Evolutionary conservation across 2,888 invertebrate genomes (phyloP).

Genomic region (Sphinx pinastri): DNA sequence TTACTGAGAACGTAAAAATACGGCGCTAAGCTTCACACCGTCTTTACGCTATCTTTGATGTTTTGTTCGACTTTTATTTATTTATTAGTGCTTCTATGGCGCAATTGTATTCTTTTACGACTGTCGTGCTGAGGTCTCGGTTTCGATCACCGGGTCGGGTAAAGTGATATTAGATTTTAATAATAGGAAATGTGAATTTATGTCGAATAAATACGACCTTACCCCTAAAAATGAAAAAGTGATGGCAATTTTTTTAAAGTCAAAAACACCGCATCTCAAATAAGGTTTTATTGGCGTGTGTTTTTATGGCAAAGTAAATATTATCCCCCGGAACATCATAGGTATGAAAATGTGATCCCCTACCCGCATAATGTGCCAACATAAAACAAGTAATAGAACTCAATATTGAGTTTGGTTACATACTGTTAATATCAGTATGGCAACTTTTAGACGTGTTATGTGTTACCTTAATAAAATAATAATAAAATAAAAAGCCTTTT

Average conservation of each 20-base stretch:
- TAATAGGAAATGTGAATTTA: too few relatives aligned
- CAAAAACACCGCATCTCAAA: constrained; percentile 3
- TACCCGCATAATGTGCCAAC: constrained; percentile 34
- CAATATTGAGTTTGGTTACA: constrained; percentile 29
- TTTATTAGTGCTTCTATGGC: too few relatives aligned
- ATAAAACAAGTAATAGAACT: constrained; percentile 37
- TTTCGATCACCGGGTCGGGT: too few relatives aligned
- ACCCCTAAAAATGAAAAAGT: too few relatives aligned
- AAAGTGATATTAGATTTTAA: too few relatives aligned
- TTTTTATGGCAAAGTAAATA: constrained; percentile 28
- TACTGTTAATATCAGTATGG: constrained; percentile 14
- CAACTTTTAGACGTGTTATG: not conserved
- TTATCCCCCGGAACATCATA: constrained; percentile 27
- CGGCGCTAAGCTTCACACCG: constrained; percentile 2
- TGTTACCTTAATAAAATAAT: too few relatives aligned
- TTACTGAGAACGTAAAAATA: constrained; percentile 55
- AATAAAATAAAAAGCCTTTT: too few relatives aligned
- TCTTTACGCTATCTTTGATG: not conserved
- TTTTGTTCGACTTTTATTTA: not conserved
- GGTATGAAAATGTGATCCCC: constrained; percentile 32
- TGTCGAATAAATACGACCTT: too few relatives aligned
- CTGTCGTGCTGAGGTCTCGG: too few relatives aligned
- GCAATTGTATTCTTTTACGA: too few relatives aligned
- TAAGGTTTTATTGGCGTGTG: constrained; percentile 18
- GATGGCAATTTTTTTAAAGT: not conserved